A percentile compares a stretch with the other conserved stretches of the same genome.
Evolutionary conservation across 2,888 invertebrate genomes (phyloP).

Genomic region (Plagodis pulveraria): DNA sequence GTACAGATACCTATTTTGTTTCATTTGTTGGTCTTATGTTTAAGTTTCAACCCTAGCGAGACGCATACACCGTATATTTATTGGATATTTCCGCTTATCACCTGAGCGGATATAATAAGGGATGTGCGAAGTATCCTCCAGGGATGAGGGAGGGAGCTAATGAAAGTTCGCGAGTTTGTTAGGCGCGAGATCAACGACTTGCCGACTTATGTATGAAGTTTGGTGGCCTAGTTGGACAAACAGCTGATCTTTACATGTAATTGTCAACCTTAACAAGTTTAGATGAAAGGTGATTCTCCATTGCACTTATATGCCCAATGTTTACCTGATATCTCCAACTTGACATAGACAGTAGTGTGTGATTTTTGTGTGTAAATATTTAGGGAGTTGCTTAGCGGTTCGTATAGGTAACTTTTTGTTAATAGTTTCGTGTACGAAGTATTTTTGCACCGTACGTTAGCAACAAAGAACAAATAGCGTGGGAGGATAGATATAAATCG

Average conservation of each 20-base stretch:
- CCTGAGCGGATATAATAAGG: constrained; percentile 19
- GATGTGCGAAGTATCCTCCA: constrained; percentile 5
- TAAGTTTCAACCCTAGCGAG: too few species aligned
- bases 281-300: not conserved
- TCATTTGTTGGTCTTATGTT: too few species aligned
- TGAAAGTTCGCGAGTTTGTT: constrained; percentile 22
- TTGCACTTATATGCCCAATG: not conserved
- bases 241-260: not conserved
- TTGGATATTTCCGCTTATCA: constrained; percentile 21
- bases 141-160: constrained; percentile 12
- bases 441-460: too few species aligned
- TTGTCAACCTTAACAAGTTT: not conserved
- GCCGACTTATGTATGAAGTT: not conserved
- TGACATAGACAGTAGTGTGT: too few species aligned
- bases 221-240: not conserved
- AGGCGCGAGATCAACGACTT: constrained; percentile 13
- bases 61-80: constrained; percentile 14
- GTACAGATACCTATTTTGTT: too few species aligned
- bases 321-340: not conserved
- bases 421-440: not conserved
- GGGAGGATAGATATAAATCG: too few species aligned
- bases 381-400: not conserved
- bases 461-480: too few species aligned
- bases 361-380: not conserved
- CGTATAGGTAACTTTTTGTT: not conserved